These are phyloP conservation scores for Bellardia pandia DNA, from an alignment of 2,888 invertebrate genomes.

Conservation along the genomic window DNA sequence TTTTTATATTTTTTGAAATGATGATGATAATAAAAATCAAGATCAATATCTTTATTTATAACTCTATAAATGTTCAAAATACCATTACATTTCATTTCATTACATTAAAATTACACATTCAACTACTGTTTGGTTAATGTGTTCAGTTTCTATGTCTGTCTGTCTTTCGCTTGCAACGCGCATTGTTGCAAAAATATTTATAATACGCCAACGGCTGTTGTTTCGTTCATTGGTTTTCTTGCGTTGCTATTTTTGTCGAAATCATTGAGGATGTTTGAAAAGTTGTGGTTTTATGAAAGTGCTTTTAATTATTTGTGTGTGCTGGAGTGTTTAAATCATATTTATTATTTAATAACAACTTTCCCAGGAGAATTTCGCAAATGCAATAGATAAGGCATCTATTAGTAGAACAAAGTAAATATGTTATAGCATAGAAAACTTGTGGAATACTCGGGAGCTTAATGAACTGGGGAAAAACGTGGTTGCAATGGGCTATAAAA, in stretches of 20 bases:
- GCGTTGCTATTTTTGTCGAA: not conserved
- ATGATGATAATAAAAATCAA: slow-evolving; percentile 69
- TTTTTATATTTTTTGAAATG: not conserved
- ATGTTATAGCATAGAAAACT: not conserved
- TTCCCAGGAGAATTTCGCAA: slow-evolving; percentile 64
- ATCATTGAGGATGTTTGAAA: slow-evolving; percentile 28
- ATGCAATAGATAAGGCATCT: slow-evolving; percentile 35
- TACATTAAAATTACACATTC: slow-evolving; percentile 66
- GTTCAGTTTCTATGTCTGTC: not conserved
- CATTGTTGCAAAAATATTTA: slow-evolving; percentile 11
- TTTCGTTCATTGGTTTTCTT: not conserved
- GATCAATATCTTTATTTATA: slow-evolving; percentile 74
- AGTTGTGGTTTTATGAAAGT: slow-evolving; percentile 61
- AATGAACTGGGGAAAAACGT: slow-evolving; percentile 5
- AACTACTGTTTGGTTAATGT: slow-evolving; percentile 67
- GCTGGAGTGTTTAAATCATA: slow-evolving; percentile 40
- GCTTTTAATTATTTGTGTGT: slow-evolving; percentile 58
- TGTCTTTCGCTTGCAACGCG: slow-evolving; percentile 40
- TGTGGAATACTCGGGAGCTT: slow-evolving; percentile 6
- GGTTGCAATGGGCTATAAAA: not conserved
- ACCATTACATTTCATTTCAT: slow-evolving; percentile 65
- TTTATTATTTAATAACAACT: slow-evolving; percentile 65
- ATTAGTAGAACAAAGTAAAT: slow-evolving; percentile 35
- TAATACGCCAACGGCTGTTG: slow-evolving; percentile 50
- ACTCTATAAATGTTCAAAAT: slow-evolving; percentile 73